Evolutionary conservation across 2,113 vertebrate species (phyloP).

Genomic region (Pomatorhinus ruficollis): DNA sequence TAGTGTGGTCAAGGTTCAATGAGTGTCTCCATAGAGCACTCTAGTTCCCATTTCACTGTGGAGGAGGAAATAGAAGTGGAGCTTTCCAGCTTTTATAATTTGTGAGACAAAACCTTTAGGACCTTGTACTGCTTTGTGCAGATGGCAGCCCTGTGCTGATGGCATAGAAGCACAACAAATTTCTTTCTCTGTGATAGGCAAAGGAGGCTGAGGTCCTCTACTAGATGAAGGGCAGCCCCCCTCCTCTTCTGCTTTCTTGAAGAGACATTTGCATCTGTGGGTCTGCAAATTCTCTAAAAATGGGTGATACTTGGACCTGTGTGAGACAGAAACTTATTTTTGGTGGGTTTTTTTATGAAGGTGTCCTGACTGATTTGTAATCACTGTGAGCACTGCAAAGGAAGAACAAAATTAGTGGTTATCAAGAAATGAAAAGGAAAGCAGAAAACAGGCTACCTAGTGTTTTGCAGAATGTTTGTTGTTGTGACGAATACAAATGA

Average conservation of each 20-base stretch:
- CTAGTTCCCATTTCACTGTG: not conserved
- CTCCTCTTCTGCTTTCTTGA: not conserved
- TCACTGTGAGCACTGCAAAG: not conserved
- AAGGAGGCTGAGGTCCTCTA: not conserved
- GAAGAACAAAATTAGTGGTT: not conserved
- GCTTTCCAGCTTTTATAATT: not conserved
- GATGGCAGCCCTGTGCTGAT: not conserved
- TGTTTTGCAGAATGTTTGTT: not conserved
- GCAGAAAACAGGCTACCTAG: not conserved
- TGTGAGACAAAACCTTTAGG: not conserved
- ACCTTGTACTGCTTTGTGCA: not conserved
- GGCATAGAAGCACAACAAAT: accelerated
- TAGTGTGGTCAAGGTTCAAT: not conserved
- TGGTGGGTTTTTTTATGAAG: not conserved
- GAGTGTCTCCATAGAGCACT: accelerated
- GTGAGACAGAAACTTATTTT: not conserved
- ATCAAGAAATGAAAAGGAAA: not conserved
- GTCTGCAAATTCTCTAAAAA: not conserved
- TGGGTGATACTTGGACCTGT: not conserved
- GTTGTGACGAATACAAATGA: not conserved
- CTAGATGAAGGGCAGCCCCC: not conserved
- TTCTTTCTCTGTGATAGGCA: not conserved
- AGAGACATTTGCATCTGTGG: not conserved
- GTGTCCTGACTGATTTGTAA: not conserved
- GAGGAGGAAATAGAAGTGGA: not conserved